Base-by-base conservation (phyloP, 2,113 vertebrate species). In the Cebidichthys violaceus region DNA sequence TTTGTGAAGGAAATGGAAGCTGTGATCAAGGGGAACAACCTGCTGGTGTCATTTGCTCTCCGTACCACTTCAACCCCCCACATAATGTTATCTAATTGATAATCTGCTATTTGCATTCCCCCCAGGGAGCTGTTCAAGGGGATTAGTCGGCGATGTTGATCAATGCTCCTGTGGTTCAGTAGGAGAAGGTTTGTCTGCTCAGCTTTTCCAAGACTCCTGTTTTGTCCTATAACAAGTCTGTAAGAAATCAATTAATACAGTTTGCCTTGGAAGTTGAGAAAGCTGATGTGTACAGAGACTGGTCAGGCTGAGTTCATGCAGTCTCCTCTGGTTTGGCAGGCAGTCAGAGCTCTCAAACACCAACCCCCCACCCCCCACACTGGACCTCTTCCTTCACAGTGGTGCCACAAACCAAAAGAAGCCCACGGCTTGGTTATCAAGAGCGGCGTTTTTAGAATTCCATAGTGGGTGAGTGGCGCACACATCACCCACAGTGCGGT, bases 401-500 rank as follows among this genome's bases (percentile, higher is more conserved):
- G 4, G 9, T 69, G 52, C 68, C 79, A 74, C 65, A 62, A 83
- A 59, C 68, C 60, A 70, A 39, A 76, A 81, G 81, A 77, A 61
- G 62, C 59, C 64, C 64, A 43, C 43, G 2, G n/a, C 24, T 60
- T 45, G n/a, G 66, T 75, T 79, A 78, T 88, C 66, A 76, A 59
- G 79, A 68, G 39, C 14, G 4, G 22, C 17, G 18, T 86, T 83
- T 79, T 79, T 61, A 31, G 41, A 67, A 83, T 87, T 91, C 82
- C 81, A 45, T 13, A 35, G 82, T 80, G 82, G 72, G 69, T 77
- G 79, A 70, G 67, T 41, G 24, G 54, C 55, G 86, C 79, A 43
- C 39, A 67, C 55, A 6, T 87, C 41, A 17, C 62, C 84, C 74
- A 67, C 71, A 27, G 47, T 37, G 41, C n/a, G 75, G 72, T 75